Percentiles rank a stretch among this genome's conserved stretches.
Conservation (phyloP, 2,113 vertebrate genomes). For the Turdus rufiventris region DNA sequence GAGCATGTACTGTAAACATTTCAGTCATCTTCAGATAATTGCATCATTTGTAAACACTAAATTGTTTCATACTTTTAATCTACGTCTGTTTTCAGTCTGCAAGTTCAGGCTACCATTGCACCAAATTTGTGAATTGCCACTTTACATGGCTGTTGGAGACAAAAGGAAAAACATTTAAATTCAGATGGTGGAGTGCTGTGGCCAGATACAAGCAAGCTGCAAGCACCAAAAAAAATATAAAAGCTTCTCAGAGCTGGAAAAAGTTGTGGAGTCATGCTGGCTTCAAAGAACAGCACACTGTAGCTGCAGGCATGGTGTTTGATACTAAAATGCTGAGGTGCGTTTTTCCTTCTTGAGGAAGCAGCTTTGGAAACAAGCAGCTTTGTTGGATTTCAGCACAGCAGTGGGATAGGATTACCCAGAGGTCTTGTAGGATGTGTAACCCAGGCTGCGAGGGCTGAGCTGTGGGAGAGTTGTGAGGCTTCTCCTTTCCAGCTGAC, state of each 20-base stretch:
- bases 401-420: neutral
- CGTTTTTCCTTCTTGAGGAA: neutral
- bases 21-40: neutral
- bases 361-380: neutral
- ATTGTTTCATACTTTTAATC: neutral
- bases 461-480: neutral
- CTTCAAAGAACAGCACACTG: neutral
- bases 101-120: neutral
- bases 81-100: neutral
- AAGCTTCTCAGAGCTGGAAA: accelerated
- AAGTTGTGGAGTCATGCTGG: neutral
- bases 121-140: neutral
- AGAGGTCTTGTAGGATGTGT: neutral
- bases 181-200: neutral
- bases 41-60: neutral
- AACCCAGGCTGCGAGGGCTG: neutral
- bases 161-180: neutral
- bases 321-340: neutral
- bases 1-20: neutral
- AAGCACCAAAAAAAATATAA: neutral
- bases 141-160: neutral
- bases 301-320: neutral
- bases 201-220: neutral
- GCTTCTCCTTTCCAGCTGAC: neutral
- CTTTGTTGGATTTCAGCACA: neutral